Evolutionary conservation across 2,888 invertebrate species (phyloP), one percentile per base, ranked within the genome.

Genomic region (Pasiphila rectangulata): DNA sequence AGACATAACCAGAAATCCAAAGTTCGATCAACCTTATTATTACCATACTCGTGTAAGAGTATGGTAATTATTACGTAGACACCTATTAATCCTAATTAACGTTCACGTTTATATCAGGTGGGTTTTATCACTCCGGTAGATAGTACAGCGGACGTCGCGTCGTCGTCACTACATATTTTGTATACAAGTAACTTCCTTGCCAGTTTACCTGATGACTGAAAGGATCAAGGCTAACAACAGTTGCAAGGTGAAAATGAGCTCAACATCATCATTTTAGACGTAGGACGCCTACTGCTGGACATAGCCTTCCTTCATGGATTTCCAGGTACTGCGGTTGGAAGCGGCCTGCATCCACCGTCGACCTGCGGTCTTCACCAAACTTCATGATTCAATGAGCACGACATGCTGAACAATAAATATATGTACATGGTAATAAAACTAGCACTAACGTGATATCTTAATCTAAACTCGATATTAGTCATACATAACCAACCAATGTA

Each of bases 161-260:
- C 32, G 17, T 6, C 9, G 17, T 32, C 32, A 6, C 32, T 25
- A 20, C 36, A 46, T 50, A 47, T 20, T 13, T 19, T 13, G 35
- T 16, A 20, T 32, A 49, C 37, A 32, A 15, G 45, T 39, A 35
- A 21, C 38, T 50, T 12, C 12, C 38, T 44, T 16, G 24, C 32
- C 9, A 35, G 29, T 23, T 30, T 15, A 16, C 16, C 19, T 30
- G 27, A 37, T 35, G 35, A 45, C 40, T 12, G 9, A n/a, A n/a
- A n/a, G 39, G 46, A 49, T 46, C 54, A 49, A 50, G 51, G 37
- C 35, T 9, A 47, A 39, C 42, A 46, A 46, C 25, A 40, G 36
- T 29, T 25, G 16, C 38, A 44, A 47, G 39, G 36, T 35, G 27
- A 51, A 37, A 27, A 38, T 24, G 32, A 51, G 39, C 39, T 46